Evolutionary conservation across 2,797 vertebrate genomes (phyloP).

Genomic region (Channa striata): DNA sequence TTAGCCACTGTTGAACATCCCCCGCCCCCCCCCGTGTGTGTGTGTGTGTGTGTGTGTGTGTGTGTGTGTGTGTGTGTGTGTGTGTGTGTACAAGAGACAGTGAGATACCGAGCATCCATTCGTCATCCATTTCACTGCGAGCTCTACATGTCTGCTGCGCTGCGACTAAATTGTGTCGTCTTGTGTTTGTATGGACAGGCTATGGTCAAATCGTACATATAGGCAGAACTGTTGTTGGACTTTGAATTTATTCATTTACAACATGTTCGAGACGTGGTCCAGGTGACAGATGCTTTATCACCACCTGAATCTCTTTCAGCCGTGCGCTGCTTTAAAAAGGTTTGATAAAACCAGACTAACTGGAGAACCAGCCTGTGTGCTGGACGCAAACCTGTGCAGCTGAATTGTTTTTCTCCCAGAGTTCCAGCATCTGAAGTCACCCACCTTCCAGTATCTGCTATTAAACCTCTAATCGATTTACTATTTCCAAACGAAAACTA

Average conservation of each 20-base stretch:
- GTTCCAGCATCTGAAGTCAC: not conserved
- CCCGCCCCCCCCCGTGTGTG: constrained; percentile 17
- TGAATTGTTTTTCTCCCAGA: no score
- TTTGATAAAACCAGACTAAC: no score
- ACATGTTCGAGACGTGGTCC: not conserved
- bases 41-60: constrained; percentile 7
- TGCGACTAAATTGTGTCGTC: not conserved
- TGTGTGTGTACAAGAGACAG: no score
- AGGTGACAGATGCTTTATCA: no score
- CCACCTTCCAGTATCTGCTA: not conserved
- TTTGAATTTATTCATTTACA: no score
- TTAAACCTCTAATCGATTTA: not conserved
- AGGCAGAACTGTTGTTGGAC: no score
- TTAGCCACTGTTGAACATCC: constrained; percentile 29
- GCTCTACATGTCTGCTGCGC: constrained; percentile 15
- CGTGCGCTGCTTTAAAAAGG: no score
- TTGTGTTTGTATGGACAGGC: not conserved
- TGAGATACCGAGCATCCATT: not conserved
- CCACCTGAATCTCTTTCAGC: no score
- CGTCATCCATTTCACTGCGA: constrained; percentile 7
- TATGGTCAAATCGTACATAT: no score
- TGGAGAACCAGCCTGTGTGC: no score
- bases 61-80: constrained; percentile 1
- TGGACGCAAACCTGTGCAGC: no score
- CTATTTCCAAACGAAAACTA: not conserved